phyloP scores from a whole-genome alignment of 1,140 invertebrate genomes.

The Nasonia longicornis region DNA sequence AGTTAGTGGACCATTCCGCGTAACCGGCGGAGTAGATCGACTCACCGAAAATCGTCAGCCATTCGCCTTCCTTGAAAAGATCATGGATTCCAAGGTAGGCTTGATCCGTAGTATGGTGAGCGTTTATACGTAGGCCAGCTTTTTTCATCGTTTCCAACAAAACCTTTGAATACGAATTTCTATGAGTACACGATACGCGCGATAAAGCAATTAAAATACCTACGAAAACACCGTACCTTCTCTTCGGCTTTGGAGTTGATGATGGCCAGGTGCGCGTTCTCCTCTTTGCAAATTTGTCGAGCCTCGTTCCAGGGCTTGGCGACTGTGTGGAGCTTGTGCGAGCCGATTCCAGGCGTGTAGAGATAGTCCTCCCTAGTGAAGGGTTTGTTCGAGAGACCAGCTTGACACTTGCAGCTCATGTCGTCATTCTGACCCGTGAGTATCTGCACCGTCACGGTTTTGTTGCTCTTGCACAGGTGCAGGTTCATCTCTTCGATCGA shows the following conservation, averaged over 20 bases:
- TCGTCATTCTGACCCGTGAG: neutral
- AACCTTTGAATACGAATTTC: conserved; percentile 45
- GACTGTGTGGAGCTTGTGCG: conserved; percentile 3
- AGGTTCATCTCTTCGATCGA: neutral
- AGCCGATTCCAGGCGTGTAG: conserved; percentile 54
- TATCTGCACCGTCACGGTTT: neutral
- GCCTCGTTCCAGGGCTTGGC: conserved; percentile 15
- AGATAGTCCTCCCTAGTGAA: conserved; percentile 54
- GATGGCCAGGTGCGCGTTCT: conserved; percentile 57
- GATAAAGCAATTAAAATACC: too few species aligned
- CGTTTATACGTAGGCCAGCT: conserved; percentile 50
- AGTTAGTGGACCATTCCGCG: neutral
- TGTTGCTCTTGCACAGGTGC: neutral
- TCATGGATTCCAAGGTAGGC: conserved; percentile 64
- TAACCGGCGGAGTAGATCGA: conserved; percentile 48
- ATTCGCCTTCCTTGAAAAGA: conserved; percentile 61
- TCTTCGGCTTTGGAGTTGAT: neutral
- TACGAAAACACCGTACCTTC: neutral
- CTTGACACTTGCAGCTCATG: neutral
- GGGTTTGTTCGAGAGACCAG: neutral
- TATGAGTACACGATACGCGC: too few species aligned
- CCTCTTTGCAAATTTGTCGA: conserved; percentile 6
- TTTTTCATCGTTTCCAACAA: conserved; percentile 58
- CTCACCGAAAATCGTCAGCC: conserved; percentile 63
- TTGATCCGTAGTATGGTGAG: conserved; percentile 50